Percentiles rank a stretch among this genome's conserved stretches.
phyloP scores from a whole-genome alignment of 2,888 invertebrate genomes.

The Cephus nigrinus region DNA sequence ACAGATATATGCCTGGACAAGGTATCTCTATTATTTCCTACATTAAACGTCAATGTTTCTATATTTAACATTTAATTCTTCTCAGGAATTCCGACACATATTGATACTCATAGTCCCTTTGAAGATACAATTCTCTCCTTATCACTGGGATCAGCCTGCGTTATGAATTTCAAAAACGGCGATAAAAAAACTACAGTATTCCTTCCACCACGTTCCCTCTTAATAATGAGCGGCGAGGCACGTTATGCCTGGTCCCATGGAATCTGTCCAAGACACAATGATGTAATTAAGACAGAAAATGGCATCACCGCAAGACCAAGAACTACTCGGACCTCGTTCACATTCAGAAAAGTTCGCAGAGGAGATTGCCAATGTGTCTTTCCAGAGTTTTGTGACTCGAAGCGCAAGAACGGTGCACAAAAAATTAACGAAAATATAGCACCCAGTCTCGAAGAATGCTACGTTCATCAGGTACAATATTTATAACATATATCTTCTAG shows the following conservation, averaged over 20 bases:
- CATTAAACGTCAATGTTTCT: neutral
- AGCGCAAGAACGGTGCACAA: constrained; percentile 32
- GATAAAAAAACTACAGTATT: constrained; percentile 72
- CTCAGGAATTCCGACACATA: constrained; percentile 92
- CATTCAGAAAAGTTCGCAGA: constrained; percentile 78
- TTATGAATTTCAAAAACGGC: constrained; percentile 89
- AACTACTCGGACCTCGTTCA: constrained; percentile 81
- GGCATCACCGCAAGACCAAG: constrained; percentile 71
- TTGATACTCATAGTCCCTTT: constrained; percentile 96
- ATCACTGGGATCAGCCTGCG: constrained; percentile 82
- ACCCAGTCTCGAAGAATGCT: constrained; percentile 75
- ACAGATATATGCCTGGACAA: constrained; percentile 86
- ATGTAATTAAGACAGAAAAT: constrained; percentile 73
- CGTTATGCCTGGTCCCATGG: constrained; percentile 90
- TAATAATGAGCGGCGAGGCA: constrained; percentile 84
- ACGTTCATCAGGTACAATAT: constrained; percentile 77
- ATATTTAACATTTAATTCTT: constrained; percentile 26
- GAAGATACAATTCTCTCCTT: constrained; percentile 88
- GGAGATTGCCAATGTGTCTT: constrained; percentile 75
- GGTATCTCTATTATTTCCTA: constrained; percentile 66
- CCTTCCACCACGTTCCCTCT: constrained; percentile 78
- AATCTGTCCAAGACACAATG: constrained; percentile 86
- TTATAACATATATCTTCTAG: constrained; percentile 6
- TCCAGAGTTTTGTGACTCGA: constrained; percentile 77
- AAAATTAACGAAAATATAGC: constrained; percentile 69